Conservation (phyloP, 2,888 invertebrate genomes). For the Acronicta leporina region DNA sequence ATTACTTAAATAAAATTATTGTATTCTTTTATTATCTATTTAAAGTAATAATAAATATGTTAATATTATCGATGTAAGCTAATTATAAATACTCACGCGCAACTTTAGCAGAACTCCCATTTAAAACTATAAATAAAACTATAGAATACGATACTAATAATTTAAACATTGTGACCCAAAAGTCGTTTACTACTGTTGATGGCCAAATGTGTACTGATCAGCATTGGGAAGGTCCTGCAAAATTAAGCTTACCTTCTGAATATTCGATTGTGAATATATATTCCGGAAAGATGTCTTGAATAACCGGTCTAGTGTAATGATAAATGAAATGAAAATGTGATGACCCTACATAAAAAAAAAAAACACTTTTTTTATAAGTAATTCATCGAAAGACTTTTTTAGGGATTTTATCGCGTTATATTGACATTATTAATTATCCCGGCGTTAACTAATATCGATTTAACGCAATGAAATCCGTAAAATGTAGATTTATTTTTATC, state of each 20-base stretch:
- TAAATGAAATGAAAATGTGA: slow-evolving; percentile 3
- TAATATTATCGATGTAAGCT: neutral
- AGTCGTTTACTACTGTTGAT: slow-evolving; percentile 48
- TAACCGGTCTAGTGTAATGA: slow-evolving; percentile 34
- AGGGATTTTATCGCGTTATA: too few species aligned
- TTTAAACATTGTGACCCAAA: slow-evolving; percentile 50
- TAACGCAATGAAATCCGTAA: too few species aligned
- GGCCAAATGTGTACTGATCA: slow-evolving; percentile 57
- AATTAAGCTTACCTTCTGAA: slow-evolving; percentile 20
- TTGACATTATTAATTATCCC: too few species aligned
- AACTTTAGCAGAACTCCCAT: slow-evolving; percentile 50
- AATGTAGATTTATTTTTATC: too few species aligned
- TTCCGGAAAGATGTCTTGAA: slow-evolving; percentile 25
- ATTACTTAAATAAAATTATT: too few species aligned
- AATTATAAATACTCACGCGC: slow-evolving; percentile 59
- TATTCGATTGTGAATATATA: slow-evolving; percentile 33
- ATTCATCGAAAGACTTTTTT: too few species aligned
- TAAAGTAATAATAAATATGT: neutral
- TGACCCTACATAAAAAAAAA: slow-evolving; percentile 3
- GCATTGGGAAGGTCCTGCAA: slow-evolving; percentile 17
- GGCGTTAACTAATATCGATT: too few species aligned
- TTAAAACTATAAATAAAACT: slow-evolving; percentile 32
- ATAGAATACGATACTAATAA: slow-evolving; percentile 37
- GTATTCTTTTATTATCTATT: too few species aligned
- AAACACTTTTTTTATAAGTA: too few species aligned